Evolutionary conservation across 2,888 invertebrate genomes (phyloP), one percentile per base, ranked within the genome.

Genomic region (Agrotis segetum): DNA sequence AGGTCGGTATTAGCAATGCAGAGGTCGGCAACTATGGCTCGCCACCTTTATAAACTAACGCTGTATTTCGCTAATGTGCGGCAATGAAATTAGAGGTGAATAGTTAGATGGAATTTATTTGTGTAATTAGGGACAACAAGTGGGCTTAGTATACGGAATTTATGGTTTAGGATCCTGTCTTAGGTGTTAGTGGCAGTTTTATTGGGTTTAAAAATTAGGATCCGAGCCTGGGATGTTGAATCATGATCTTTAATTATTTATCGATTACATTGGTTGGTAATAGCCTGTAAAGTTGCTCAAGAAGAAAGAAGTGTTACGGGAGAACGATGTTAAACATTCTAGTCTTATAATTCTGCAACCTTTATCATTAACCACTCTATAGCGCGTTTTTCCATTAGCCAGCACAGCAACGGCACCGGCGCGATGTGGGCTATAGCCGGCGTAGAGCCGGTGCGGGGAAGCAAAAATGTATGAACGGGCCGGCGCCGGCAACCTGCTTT

Each of bases 21-120:
- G 91, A 90, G 91, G 92, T 91, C 90, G 90, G 79, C 88, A 92
- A 93, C 94, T 93, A 93, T 93, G 91, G 85, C 88, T 89, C 86
- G 86, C 56, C 77, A 84, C 90, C 90, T 90, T 91, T 90, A 81
- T 85, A 89, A 93, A 93, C 91, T 92, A 91, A 92, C 91, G 89
- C 63, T 91, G 89, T 92, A 92, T 94, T 92, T 88, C 88, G 87
- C 89, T 88, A 82, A 81, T 84, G 80, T 90, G 85, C 74, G 89
- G 92, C 94, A 86, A 89, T 56, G 84, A 90, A 85, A 84, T 67
- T 65, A 76, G 78, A 73, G 86, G 81, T 67, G 81, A 80, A 77
- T 77, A 71, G 56, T 67, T 71, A 55, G 60, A 56, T n/a, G 52
- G 63, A 77, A 81, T 81, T 78, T 78, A 81, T 77, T 70, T 73